Percentiles rank a stretch among this genome's conserved stretches.
These are phyloP conservation scores for Microcebus lehilahytsara DNA, from an alignment of 2,113 vertebrate species.

Conservation along the genomic window DNA sequence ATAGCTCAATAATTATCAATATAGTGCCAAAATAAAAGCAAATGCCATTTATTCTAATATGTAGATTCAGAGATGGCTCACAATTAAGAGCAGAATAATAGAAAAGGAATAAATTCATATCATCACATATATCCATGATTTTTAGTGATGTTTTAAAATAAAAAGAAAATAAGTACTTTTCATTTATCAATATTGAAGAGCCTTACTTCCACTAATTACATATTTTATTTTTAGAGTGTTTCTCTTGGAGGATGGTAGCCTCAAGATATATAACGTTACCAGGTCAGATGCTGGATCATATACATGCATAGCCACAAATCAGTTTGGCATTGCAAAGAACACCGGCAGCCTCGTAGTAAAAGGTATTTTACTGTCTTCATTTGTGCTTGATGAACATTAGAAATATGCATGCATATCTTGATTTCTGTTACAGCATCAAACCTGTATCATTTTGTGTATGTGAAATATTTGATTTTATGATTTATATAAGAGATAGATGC, in stretches of 20 bases:
- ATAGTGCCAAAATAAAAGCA: neutral
- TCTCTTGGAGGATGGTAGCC: conserved; percentile 86
- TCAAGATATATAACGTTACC: conserved; percentile 89
- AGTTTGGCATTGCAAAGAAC: conserved; percentile 88
- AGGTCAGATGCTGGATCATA: conserved; percentile 87
- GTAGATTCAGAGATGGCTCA: neutral
- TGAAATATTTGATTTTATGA: neutral
- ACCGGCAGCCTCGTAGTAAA: conserved; percentile 88
- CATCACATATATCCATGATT: neutral
- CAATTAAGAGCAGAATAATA: neutral
- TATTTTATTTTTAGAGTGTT: conserved; percentile 61
- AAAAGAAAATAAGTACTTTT: neutral
- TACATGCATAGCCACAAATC: conserved; percentile 89
- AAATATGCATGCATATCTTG: neutral
- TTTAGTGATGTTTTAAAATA: neutral
- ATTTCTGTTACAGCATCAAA: neutral
- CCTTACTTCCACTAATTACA: neutral
- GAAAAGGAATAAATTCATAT: neutral
- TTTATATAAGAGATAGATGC: neutral
- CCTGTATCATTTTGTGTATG: too few relatives aligned
- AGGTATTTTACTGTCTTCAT: conserved; percentile 83
- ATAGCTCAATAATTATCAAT: neutral
- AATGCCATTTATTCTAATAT: neutral
- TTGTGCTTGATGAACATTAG: neutral
- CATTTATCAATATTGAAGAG: neutral